These are phyloP conservation scores for Solea senegalensis DNA, from an alignment of 2,113 vertebrate genomes.

Conservation along the genomic window DNA sequence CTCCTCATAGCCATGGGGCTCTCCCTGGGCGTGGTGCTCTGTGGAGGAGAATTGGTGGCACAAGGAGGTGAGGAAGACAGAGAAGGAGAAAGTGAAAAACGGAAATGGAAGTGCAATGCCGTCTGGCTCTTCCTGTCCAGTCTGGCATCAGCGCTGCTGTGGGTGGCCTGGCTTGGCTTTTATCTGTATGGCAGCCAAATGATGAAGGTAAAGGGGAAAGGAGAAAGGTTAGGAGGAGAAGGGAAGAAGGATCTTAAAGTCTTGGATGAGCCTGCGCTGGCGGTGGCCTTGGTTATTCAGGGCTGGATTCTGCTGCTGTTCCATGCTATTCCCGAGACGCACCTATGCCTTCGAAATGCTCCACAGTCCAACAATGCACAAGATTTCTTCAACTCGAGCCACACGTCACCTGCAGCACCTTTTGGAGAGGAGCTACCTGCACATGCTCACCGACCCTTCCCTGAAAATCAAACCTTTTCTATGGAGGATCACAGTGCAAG, in stretches of 20 bases:
- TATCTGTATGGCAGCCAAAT: constrained; percentile 90
- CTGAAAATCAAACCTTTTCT: constrained; percentile 94
- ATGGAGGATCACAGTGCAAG: constrained; percentile 95
- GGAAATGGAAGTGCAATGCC: constrained; percentile 91
- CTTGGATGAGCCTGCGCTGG: constrained; percentile 92
- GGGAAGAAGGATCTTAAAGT: constrained; percentile 83
- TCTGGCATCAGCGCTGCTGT: constrained; percentile 88
- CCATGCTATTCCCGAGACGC: constrained; percentile 92
- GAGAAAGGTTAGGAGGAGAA: constrained; percentile 72
- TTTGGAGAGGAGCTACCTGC: constrained; percentile 88
- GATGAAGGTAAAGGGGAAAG: constrained; percentile 64
- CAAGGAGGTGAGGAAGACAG: constrained; percentile 65
- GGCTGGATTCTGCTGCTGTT: constrained; percentile 96
- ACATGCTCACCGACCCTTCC: constrained; percentile 87
- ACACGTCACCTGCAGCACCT: constrained; percentile 84
- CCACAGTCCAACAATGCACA: constrained; percentile 83
- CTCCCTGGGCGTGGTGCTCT: constrained; percentile 89
- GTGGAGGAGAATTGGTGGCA: constrained; percentile 84
- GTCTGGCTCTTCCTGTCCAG: constrained; percentile 90
- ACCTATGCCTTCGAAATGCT: constrained; percentile 87
- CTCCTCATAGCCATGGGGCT: constrained; percentile 84
- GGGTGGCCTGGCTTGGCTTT: constrained; percentile 95
- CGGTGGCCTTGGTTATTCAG: constrained; percentile 91
- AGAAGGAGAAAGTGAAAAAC: constrained; percentile 79
- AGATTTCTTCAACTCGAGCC: constrained; percentile 92